Evolutionary conservation across 2,113 vertebrate genomes (phyloP), one percentile per base, ranked within the genome.

Genomic region (Xyliphius kryptos): DNA sequence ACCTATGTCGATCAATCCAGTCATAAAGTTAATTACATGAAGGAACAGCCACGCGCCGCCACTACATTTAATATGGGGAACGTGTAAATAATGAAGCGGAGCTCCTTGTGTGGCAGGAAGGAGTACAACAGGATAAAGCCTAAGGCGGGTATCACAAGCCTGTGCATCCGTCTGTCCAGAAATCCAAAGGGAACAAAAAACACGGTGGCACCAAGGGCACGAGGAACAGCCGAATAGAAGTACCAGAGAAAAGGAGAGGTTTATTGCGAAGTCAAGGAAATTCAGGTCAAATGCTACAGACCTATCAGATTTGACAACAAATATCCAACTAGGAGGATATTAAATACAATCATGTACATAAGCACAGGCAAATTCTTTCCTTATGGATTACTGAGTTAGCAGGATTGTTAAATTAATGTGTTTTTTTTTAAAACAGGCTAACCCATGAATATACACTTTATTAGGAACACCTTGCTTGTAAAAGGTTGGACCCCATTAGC

Each of bases 161-260:
- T 68, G 22, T 76, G 79, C 61, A 80, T 84, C 62, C 96, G 84
- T 54, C 84, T 85, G 76, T 98, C 95, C 26, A 76, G 37, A 1
- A 89, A 78, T 3, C 95, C 95, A 20, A 94, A 72, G 0, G 94
- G 94, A 22, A 97, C 73, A 9, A 95, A 91, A 22, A 91, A 3
- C 66, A 92, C 53, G 46, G 91, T 91, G 83, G 88, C 85, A 56
- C 90, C 93, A 75, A 98, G 81, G 61, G 89, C 91, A 0, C 96
- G 90, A 9, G 94, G 95, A 67, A 98, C 58, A 0, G 89, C 95
- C 0, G 94, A 98, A 77, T 94, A 98, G 73, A 97, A 95, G 71
- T 99, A 99, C 96, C 96, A 99, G 22, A 97, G 79, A 67, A 92
- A 90, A 0, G 94, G 94, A 0, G 82, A 89, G 16, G 94, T 97